Evolutionary conservation across 2,888 invertebrate species (phyloP).

Genomic region (Andrena dorsata): DNA sequence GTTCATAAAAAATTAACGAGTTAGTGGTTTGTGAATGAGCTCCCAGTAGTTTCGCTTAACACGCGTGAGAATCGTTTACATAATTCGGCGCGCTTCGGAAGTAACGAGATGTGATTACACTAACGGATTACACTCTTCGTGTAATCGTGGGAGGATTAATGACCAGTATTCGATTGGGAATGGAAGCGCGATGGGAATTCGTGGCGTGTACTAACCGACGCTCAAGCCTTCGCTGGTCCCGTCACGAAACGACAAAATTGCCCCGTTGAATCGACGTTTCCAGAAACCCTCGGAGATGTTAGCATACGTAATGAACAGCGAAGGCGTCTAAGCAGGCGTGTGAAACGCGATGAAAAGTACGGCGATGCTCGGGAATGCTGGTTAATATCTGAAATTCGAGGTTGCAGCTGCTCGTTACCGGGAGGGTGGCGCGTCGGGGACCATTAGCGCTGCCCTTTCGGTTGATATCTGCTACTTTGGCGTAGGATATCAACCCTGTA

Average conservation of each 20-base stretch:
- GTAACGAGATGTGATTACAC: not conserved
- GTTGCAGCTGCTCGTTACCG: conserved; percentile 58
- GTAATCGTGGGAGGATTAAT: conserved; percentile 9
- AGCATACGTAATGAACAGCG: conserved; percentile 2
- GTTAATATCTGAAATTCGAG: conserved; percentile 39
- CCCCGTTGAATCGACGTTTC: not conserved
- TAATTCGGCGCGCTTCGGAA: not conserved
- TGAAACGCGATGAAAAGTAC: conserved; percentile 15
- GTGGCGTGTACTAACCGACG: not conserved
- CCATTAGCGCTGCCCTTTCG: conserved; percentile 61
- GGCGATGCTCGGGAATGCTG: not conserved
- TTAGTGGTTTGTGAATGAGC: not conserved
- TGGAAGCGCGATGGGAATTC: not conserved
- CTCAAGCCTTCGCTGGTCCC: not conserved
- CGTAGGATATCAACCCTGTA: conserved; percentile 6
- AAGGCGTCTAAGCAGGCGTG: not conserved
- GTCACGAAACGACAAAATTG: conserved; percentile 2
- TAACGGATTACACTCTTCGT: not conserved
- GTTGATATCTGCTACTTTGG: conserved; percentile 34
- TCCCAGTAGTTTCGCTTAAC: conserved; percentile 1
- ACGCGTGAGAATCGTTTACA: conserved; percentile 14
- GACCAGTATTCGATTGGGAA: not conserved
- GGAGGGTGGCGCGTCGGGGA: conserved; percentile 59
- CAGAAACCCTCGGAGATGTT: not conserved
- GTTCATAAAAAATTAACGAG: not conserved